Conservation (phyloP, 2,113 vertebrate species). For the Terrapene triunguis region DNA sequence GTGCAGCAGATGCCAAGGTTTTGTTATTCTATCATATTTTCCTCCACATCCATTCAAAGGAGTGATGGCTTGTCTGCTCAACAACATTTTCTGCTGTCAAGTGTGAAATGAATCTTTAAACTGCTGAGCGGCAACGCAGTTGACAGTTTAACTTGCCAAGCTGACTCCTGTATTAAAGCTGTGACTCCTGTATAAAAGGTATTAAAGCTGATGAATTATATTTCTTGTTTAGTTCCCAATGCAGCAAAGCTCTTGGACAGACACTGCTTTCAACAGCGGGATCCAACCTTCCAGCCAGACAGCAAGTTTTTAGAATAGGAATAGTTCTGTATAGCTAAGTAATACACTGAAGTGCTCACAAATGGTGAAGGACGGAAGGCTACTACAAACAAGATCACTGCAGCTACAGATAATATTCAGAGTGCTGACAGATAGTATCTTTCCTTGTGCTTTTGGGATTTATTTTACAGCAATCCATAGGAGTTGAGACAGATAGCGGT, state of each 20-base stretch:
- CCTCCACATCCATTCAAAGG: rapidly evolving
- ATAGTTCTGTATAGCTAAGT: not conserved
- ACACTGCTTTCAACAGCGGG: not conserved
- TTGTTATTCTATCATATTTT: rapidly evolving
- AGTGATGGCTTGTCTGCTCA: not conserved
- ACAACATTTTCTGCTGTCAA: slow-evolving; percentile 1
- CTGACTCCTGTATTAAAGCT: slow-evolving; percentile 45
- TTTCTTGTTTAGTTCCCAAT: not conserved
- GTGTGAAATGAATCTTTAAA: slow-evolving; percentile 6
- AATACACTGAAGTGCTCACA: not conserved
- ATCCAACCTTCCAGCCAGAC: not conserved
- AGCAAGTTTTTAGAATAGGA: not conserved
- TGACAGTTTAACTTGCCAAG: slow-evolving; percentile 19
- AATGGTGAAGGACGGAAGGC: not conserved
- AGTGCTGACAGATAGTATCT: not conserved
- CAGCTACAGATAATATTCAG: not conserved
- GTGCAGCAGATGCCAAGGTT: not conserved
- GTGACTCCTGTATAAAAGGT: too few species aligned
- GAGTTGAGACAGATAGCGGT: not conserved
- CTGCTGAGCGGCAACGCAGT: slow-evolving; percentile 16
- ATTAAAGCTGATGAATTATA: not conserved
- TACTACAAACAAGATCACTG: not conserved
- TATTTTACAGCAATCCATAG: not conserved
- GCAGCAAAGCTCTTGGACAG: not conserved
- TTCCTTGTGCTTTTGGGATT: not conserved